Evolutionary conservation across 2,888 invertebrate genomes (phyloP), one percentile per base, ranked within the genome.

Genomic region (Chydorus sphaericus): DNA sequence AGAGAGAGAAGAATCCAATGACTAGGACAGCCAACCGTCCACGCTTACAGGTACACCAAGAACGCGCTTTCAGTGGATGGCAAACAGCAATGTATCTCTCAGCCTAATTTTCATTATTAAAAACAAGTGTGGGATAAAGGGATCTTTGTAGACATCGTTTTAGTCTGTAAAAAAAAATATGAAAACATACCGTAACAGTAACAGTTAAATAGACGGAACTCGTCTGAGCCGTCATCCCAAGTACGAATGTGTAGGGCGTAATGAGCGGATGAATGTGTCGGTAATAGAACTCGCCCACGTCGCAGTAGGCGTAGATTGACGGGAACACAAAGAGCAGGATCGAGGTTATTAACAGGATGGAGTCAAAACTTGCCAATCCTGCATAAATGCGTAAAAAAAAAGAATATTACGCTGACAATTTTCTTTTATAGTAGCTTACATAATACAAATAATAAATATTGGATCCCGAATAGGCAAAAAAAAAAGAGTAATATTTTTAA

Each of bases 1-100:
- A 69, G 50, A 85, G 71, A 14, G 93, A 82, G 66, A 89, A 84
- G 39, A 85, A 70, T 11, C 86, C 80, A 63, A 92, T 89, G 30
- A 79, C 77, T 30, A 85, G 73, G 55, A 93, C 89, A 69, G 91
- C 92, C 65, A 86, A 77, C 61, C 88, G 79, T 55, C 85, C 94
- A 60, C 83, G 77, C 50, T 85, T 82, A 65, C 90, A 88, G 3
- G 94, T 94, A 72, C 94, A 94, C 63, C 93, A 77, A 2, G 88
- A 86, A 55, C 89, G 77, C 2, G 93, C 92, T 60, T 81, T 79
- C 53, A 96, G 75, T 1, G 94, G 94, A 67, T 72, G 71, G 55
- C 73, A 73, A 3, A 74, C 73, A 23, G 57, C 57, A 16, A 57
- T 48, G 49, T 57, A 97, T 55, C 96, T 79, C 70, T 94, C 94